Conservation (phyloP, 1,140 invertebrate species). For the fruit fly (Drosophila melanogaster) region DNA sequence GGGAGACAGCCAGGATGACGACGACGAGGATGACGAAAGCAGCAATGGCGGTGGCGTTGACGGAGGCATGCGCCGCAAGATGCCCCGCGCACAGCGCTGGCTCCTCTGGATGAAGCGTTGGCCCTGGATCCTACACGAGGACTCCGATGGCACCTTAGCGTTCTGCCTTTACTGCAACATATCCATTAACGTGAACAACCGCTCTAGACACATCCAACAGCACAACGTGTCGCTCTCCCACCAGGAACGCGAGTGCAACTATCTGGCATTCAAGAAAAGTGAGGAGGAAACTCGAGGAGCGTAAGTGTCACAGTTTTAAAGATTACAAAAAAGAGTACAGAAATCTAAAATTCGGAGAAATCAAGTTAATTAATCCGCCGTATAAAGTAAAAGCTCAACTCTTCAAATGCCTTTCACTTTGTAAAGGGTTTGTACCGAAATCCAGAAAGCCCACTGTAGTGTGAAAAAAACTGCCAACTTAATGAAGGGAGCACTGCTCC, state of each 20-base stretch:
- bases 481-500: neutral
- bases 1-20: conserved; percentile 38
- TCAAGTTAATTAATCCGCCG: too few relatives aligned
- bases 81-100: conserved; percentile 39
- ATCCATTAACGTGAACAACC: conserved; percentile 49
- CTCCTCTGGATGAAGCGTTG: conserved; percentile 64
- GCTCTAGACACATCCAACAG: conserved; percentile 44
- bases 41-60: conserved; percentile 12
- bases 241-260: conserved; percentile 68
- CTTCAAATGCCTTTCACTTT: too few relatives aligned
- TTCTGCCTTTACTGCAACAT: conserved; percentile 69
- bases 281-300: conserved; percentile 17
- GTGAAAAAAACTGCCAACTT: neutral
- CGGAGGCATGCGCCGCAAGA: neutral
- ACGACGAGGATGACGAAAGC: conserved; percentile 47
- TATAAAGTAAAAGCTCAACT: too few relatives aligned
- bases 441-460: too few relatives aligned
- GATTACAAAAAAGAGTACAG: neutral
- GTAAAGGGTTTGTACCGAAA: too few relatives aligned
- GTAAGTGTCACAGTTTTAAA: conserved; percentile 19
- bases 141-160: conserved; percentile 44
- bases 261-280: conserved; percentile 55
- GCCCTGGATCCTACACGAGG: conserved; percentile 62
- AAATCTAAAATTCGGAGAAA: too few relatives aligned
- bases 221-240: conserved; percentile 70